Base-by-base conservation (phyloP, 2,113 vertebrate genomes). In the Tinamus guttatus region DNA sequence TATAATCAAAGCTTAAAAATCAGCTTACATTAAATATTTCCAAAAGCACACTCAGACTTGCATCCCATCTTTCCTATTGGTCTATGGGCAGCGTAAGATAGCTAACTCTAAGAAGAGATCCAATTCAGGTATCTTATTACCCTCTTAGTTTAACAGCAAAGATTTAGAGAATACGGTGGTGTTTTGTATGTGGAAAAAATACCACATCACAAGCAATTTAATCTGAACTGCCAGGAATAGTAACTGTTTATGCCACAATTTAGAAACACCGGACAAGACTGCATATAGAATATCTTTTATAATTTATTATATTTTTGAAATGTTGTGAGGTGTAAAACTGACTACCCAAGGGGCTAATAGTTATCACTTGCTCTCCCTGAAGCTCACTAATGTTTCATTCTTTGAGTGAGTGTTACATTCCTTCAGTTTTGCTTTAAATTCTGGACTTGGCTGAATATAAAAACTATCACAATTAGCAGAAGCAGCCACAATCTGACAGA, bases 161-260 rank as follows among this genome's bases (percentile, higher is more conserved):
- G 54, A 63, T 76, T 83, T 73, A 69, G 73, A 95, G 36, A 94
- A 91, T 87, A 85, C 3, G 18, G 22, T 54, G 36, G 65, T 47
- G 67, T 89, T 85, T 86, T 63, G 28, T 65, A 62, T 79, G 87
- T 43, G 43, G 80, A 90, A 96, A 95, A 81, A 81, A 71, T 16
- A 91, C 21, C 85, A 89, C 74, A 75, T 36, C 65, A 67, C 76
- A 89, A 89, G 87, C 71, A 87, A 85, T 82, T 92, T 88, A 85
- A 91, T 76, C 59, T 75, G 25, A 78, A 80, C 19, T 5, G 9
- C 58, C 80, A 85, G 78, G 62, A 92, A 88, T 56, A 93, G 71
- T 63, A 28, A 91, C 78, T 92, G 81, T 95, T 96, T 93, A 75
- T 52, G 94, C 45, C 12, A 38, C 24, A 49, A 47, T 84, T 95